A percentile compares a stretch with the other conserved stretches of the same genome.
phyloP scores from a whole-genome alignment of 2,113 vertebrate species.

The rat (Rattus norvegicus) region GRCr8 NC_086029.1:38557501-38558000 shows the following conservation, averaged over 20 bases:
- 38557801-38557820: not conserved
- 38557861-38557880: not conserved
- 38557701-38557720: not conserved
- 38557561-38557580: no score
- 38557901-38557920: slow-evolving; percentile 37
- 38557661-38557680: not conserved
- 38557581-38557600: no score
- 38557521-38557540: not conserved
- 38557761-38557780: not conserved
- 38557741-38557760: not conserved
- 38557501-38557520: no score
- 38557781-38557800: not conserved
- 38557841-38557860: not conserved
- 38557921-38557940: not conserved
- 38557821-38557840: not conserved
- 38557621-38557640: not conserved
- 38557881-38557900: slow-evolving; percentile 12
- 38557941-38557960: not conserved
- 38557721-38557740: not conserved
- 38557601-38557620: not conserved
- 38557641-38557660: not conserved
- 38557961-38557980: not conserved
- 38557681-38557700: not conserved
- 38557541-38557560: not conserved
- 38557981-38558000: not conserved